Base-by-base conservation (phyloP, 2,888 invertebrate species). In the Drosophila peninsularis region DNA sequence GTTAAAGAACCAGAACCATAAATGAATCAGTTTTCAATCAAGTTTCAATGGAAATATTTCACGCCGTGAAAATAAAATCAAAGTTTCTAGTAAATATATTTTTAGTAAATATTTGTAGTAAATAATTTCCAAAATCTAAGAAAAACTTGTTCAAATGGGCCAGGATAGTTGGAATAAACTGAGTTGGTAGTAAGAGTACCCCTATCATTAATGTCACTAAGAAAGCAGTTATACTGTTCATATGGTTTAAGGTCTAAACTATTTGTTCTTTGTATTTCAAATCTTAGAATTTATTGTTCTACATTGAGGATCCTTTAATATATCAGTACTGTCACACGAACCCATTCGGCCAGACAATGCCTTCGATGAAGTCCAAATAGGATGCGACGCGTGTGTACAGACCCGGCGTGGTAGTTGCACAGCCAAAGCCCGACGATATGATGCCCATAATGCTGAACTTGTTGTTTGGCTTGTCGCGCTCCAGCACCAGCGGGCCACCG, bases 321-420 rank as follows among this genome's bases (percentile, higher is more conserved):
- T 30, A 42, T 17, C 52, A 21, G 49, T 41, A 27, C 24, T 30
- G 19, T 62, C 60, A 72, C 4, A 57, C 62, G 60, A 52, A 24
- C 36, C 67, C 69, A 44, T 69, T 50, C n/a, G 89, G 89, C 92
- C 92, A 92, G 4, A 91, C 92, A 14, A 89, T 63, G 17, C 56
- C 41, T 66, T 92, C 92, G 36, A 92, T 91, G 64, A 85, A 92
- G 44, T 91, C 90, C 76, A 92, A 65, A 71, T 85, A 92, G 37
- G 84, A 76, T 3, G 91, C 82, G 3, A 92, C 92, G 7, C 91
- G 81, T 2, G 91, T 87, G 64, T 91, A 92, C 0, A 92, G 83
- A 1, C 90, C 90, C 1, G 92, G 92, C 0, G 89, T 85, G 9
- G 70, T 58, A 0, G 88, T 81, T 11, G 86, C 91, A 73, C 92